Conservation (phyloP, 2,113 vertebrate species). For the Carettochelys insculpta region DNA sequence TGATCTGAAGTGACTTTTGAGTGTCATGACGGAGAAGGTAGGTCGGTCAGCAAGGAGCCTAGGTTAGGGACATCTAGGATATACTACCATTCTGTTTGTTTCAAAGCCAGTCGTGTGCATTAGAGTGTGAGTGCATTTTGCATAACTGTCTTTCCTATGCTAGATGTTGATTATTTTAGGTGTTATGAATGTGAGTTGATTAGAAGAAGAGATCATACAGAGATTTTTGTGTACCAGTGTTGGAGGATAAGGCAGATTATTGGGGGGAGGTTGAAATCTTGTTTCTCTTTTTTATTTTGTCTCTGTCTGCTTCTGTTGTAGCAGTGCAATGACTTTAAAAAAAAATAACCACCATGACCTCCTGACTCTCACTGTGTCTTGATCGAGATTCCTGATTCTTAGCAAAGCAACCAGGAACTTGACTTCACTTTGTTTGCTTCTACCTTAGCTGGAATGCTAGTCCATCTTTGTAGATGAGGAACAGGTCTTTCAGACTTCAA, state of each 20-base stretch:
- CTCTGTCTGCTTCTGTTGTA: background rate
- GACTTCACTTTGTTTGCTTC: fast-evolving
- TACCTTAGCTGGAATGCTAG: background rate
- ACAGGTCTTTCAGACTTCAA: background rate
- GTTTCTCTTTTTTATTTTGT: background rate
- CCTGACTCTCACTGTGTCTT: background rate
- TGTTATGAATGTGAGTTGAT: background rate
- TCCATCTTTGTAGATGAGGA: fast-evolving
- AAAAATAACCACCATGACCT: background rate
- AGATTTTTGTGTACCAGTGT: fast-evolving
- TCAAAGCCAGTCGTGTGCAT: background rate
- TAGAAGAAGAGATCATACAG: background rate
- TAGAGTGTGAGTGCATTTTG: too few species aligned
- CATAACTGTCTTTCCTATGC: fast-evolving
- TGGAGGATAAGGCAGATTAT: background rate
- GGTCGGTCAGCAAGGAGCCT: background rate
- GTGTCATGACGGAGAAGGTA: background rate
- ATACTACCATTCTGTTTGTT: background rate
- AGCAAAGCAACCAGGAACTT: fast-evolving
- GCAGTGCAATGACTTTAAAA: background rate
- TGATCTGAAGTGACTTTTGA: background rate
- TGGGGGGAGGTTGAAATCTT: background rate
- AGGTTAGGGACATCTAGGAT: fast-evolving
- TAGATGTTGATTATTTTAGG: background rate
- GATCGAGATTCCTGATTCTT: background rate